Evolutionary conservation across 2,113 vertebrate species (phyloP).

Genomic region (Macrotis lagotis): DNA sequence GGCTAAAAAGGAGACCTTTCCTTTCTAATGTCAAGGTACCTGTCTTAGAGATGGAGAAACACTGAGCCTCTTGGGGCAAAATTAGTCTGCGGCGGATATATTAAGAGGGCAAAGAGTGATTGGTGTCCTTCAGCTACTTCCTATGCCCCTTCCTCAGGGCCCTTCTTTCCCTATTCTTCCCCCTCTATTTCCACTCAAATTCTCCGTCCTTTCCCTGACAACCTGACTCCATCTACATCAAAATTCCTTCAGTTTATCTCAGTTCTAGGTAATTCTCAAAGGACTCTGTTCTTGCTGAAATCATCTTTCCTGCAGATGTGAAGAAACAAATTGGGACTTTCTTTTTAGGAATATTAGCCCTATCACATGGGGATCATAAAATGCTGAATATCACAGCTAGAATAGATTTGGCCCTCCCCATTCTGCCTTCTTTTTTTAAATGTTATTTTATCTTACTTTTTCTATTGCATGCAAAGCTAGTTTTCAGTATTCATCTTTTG

Average conservation of each 20-base stretch:
- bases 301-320: background rate
- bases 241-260: background rate
- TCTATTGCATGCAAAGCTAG: no score
- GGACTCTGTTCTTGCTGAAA: background rate
- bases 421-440: no score
- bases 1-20: background rate
- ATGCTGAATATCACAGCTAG: background rate
- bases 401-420: background rate
- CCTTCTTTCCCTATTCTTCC: background rate
- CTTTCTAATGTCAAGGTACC: background rate
- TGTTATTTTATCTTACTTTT: no score
- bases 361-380: background rate
- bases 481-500: no score
- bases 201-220: background rate
- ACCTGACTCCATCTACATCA: background rate
- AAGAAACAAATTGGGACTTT: background rate
- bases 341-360: background rate
- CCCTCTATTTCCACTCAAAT: background rate
- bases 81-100: background rate
- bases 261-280: background rate
- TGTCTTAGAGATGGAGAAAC: background rate
- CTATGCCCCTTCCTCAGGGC: background rate
- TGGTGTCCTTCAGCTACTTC: background rate
- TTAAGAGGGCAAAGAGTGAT: background rate
- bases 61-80: background rate